Conservation (phyloP, 2,888 invertebrate species). For the Mythimna albipuncta region DNA sequence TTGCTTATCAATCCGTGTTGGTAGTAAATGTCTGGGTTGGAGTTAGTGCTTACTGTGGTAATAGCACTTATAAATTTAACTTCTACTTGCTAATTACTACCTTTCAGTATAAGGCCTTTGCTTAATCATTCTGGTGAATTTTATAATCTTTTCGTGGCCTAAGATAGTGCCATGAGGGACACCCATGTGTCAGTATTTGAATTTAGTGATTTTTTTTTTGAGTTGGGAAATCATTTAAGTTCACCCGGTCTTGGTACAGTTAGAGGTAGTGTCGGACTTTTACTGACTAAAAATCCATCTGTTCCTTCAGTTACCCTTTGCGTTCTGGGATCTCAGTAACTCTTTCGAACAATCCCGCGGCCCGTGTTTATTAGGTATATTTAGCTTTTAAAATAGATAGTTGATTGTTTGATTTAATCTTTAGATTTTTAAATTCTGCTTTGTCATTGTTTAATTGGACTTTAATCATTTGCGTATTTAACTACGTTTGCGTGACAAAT, state of each 20-base stretch:
- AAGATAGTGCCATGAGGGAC: constrained; percentile 4
- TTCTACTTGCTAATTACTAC: constrained; percentile 10
- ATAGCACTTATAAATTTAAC: constrained; percentile 30
- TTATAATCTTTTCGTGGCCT: not conserved
- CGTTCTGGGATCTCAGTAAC: no score
- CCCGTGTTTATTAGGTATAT: not conserved
- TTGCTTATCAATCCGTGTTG: constrained; percentile 39
- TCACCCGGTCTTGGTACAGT: no score
- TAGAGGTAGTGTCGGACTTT: no score
- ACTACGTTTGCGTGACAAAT: constrained; percentile 40
- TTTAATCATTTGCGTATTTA: constrained; percentile 28
- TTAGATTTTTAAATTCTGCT: constrained; percentile 12
- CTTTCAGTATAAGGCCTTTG: not conserved
- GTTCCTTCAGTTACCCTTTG: no score
- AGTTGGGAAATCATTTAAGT: no score
- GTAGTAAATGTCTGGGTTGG: constrained; percentile 34
- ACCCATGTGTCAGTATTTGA: not conserved
- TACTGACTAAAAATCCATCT: no score
- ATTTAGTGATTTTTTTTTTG: not conserved
- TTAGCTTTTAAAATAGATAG: not conserved
- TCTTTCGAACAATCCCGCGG: not conserved
- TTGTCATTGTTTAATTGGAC: constrained; percentile 25
- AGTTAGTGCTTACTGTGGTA: constrained; percentile 20
- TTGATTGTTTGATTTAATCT: not conserved
- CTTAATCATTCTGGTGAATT: not conserved